phyloP scores from a whole-genome alignment of 1,140 invertebrate species.

The Oppia nitens region DNA sequence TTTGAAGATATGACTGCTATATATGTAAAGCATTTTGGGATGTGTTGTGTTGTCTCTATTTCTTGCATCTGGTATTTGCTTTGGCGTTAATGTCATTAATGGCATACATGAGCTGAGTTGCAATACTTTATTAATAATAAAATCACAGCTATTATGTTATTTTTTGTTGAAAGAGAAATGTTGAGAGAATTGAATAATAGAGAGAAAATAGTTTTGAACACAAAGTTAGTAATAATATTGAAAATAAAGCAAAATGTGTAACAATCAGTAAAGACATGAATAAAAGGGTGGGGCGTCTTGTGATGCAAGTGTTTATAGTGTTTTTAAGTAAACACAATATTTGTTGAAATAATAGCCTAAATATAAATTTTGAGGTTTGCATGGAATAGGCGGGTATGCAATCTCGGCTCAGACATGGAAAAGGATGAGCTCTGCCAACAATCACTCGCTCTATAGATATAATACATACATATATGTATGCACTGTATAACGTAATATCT shows the following conservation, averaged over 20 bases:
- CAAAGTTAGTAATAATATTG: neutral
- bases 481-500: neutral
- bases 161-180: neutral
- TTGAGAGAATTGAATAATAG: neutral
- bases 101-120: neutral
- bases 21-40: too few relatives aligned
- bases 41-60: too few relatives aligned
- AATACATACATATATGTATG: neutral
- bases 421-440: neutral
- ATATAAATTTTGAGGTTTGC: neutral
- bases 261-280: neutral
- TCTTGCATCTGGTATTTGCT: neutral
- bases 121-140: neutral
- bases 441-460: neutral
- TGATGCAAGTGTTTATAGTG: neutral
- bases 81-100: neutral
- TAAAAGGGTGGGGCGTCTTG: neutral
- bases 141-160: too few relatives aligned
- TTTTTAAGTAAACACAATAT: neutral
- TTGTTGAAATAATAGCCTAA: neutral
- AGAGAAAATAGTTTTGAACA: neutral
- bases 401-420: neutral
- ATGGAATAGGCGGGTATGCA: neutral
- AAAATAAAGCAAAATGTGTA: neutral
- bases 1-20: too few relatives aligned